phyloP scores from a whole-genome alignment of 2,888 invertebrate species.

The Cataglyphis altisquamis region DNA sequence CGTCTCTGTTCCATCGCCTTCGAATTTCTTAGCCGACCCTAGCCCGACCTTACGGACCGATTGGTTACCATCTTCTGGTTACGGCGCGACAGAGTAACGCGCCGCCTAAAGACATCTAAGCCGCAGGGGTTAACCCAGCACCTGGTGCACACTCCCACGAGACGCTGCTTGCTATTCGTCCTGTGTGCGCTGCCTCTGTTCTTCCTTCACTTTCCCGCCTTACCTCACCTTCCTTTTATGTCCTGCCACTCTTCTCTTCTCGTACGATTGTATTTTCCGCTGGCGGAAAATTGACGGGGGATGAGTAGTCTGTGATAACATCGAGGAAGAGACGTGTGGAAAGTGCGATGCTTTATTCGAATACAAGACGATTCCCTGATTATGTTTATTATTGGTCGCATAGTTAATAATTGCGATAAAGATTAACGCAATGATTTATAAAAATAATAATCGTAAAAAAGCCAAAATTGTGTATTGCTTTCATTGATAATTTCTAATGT shows the following conservation, averaged over 20 bases:
- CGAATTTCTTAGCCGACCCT: slow-evolving; percentile 62
- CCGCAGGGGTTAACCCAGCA: slow-evolving; percentile 83
- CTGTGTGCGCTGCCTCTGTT: slow-evolving; percentile 74
- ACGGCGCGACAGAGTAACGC: slow-evolving; percentile 77
- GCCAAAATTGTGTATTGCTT: neutral
- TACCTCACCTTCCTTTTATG: slow-evolving; percentile 70
- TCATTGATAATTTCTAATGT: neutral
- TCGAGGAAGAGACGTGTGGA: neutral
- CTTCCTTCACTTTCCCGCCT: slow-evolving; percentile 57
- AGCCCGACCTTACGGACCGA: slow-evolving; percentile 72
- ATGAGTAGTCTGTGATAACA: slow-evolving; percentile 42
- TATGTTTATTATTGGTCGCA: neutral
- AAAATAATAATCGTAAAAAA: neutral
- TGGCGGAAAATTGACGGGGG: slow-evolving; percentile 46
- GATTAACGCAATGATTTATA: neutral
- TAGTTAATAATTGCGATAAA: neutral
- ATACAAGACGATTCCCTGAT: neutral
- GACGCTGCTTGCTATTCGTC: slow-evolving; percentile 85
- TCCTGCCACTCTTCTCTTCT: slow-evolving; percentile 67
- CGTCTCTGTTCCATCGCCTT: slow-evolving; percentile 61
- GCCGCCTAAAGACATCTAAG: slow-evolving; percentile 81
- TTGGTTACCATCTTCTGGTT: slow-evolving; percentile 77
- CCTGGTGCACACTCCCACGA: slow-evolving; percentile 85
- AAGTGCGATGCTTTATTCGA: neutral
- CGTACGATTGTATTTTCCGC: slow-evolving; percentile 55